phyloP scores from a whole-genome alignment of 2,113 vertebrate genomes.

The Ranitomeya variabilis region DNA sequence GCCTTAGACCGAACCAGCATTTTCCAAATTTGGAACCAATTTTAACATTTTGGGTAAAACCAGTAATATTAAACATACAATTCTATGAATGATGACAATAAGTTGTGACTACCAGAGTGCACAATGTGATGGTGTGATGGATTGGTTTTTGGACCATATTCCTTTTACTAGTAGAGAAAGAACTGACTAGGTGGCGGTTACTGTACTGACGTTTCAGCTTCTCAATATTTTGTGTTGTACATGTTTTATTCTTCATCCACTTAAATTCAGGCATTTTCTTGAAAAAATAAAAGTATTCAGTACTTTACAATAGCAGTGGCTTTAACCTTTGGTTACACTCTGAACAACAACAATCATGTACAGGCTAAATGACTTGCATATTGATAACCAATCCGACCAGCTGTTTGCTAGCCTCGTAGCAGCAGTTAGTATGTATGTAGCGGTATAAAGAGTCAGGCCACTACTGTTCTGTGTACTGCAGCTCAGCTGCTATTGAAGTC shows the following conservation, averaged over 20 bases:
- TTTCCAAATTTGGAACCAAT: not conserved
- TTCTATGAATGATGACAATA: not conserved
- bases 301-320: not conserved
- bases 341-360: not conserved
- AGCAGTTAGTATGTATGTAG: no score
- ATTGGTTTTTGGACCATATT: not conserved
- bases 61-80: not conserved
- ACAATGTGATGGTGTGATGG: not conserved
- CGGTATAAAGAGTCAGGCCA: no score
- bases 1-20: not conserved
- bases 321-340: not conserved
- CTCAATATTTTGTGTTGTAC: not conserved
- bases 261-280: not conserved
- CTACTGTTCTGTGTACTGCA: no score
- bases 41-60: not conserved
- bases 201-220: not conserved
- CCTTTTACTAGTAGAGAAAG: not conserved
- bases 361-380: not conserved
- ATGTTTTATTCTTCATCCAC: not conserved
- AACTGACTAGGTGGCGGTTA: not conserved
- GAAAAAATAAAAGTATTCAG: not conserved
- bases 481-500: no score
- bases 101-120: not conserved
- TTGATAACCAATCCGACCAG: no score
- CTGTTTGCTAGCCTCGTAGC: no score